Conservation (phyloP, 37 sponge, comb jelly and placozoan genomes). For the Petrosia ficiformis region DNA sequence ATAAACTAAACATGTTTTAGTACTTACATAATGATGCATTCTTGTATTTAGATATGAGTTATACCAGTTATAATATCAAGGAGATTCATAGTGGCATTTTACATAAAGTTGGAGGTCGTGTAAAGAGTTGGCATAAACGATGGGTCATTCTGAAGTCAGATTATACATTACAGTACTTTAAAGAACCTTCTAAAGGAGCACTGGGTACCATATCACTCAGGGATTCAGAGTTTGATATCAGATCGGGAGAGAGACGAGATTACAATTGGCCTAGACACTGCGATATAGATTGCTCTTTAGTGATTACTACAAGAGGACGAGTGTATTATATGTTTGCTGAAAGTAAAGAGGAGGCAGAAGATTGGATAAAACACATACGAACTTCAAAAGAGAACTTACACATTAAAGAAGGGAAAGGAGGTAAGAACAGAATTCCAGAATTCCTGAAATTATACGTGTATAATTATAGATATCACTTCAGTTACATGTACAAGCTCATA, state of each 20-base stretch:
- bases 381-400: slow-evolving; percentile 8
- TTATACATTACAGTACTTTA: slow-evolving; percentile 69
- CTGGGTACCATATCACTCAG: slow-evolving; percentile 51
- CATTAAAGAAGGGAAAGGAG: slow-evolving; percentile 1
- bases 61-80: background rate
- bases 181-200: slow-evolving; percentile 42
- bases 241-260: slow-evolving; percentile 14
- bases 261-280: slow-evolving; percentile 62
- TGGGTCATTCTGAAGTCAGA: slow-evolving; percentile 52
- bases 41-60: too few species aligned
- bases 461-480: slow-evolving; percentile 2
- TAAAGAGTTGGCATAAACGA: slow-evolving; percentile 74
- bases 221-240: slow-evolving; percentile 34
- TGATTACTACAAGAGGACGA: slow-evolving; percentile 34
- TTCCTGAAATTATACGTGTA: background rate
- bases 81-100: slow-evolving; percentile 28
- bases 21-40: too few species aligned
- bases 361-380: slow-evolving; percentile 59
- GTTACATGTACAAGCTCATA: too few species aligned
- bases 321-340: slow-evolving; percentile 56
- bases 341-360: slow-evolving; percentile 32
- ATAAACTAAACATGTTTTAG: too few species aligned
- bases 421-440: background rate
- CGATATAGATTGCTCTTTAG: slow-evolving; percentile 30
- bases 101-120: slow-evolving; percentile 58